These are phyloP conservation scores for Equus quagga DNA, from an alignment of 2,113 vertebrate species.

Conservation along the genomic window DNA sequence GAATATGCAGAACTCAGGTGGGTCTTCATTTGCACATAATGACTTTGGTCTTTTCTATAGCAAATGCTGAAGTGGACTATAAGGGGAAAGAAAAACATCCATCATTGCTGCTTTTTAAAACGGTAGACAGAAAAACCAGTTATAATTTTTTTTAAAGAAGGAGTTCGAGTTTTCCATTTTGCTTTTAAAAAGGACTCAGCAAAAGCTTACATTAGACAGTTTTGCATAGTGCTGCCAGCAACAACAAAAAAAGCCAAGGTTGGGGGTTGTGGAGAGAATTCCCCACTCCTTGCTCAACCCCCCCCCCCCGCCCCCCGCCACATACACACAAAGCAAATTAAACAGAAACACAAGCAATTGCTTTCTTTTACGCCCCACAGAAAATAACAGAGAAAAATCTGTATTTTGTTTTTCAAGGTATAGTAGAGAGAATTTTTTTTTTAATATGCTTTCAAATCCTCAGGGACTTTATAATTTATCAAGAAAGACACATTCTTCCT, in stretches of 20 bases:
- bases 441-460: conserved; percentile 88
- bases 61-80: background rate
- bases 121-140: conserved; percentile 61
- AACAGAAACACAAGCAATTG: background rate
- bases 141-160: conserved; percentile 76
- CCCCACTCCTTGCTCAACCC: background rate
- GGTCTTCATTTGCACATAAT: conserved; percentile 23
- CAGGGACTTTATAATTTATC: conserved; percentile 91
- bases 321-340: conserved; percentile 27
- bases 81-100: conserved; percentile 48
- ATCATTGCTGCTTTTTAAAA: conserved; percentile 58
- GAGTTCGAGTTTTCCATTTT: conserved; percentile 71
- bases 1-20: background rate
- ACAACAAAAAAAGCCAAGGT: conserved; percentile 73
- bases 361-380: background rate
- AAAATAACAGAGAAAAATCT: conserved; percentile 73
- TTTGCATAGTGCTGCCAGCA: conserved; percentile 76
- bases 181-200: conserved; percentile 80
- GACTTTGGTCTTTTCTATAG: conserved; percentile 45
- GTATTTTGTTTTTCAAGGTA: conserved; percentile 86
- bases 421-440: conserved; percentile 83
- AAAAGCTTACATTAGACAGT: conserved; percentile 79
- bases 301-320: too few species aligned
- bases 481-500: conserved; percentile 92
- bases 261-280: conserved; percentile 74